Evolutionary conservation across 2,888 invertebrate species (phyloP).

Genomic region (Drosophila niveifrons): DNA sequence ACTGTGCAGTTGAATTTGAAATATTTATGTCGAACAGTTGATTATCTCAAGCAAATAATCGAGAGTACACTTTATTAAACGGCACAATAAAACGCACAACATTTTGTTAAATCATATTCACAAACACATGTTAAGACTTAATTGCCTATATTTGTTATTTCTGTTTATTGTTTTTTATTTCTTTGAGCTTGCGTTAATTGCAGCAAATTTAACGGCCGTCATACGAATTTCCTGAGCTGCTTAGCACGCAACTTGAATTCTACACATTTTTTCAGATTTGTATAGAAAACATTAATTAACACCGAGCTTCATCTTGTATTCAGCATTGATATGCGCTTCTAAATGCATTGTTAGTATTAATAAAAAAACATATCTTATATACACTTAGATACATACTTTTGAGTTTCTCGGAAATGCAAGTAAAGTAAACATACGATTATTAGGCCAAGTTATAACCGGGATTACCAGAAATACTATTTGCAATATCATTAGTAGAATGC

Average conservation of each 20-base stretch:
- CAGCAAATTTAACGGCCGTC: slow-evolving; percentile 47
- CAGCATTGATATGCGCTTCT: slow-evolving; percentile 34
- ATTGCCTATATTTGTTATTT: slow-evolving; percentile 19
- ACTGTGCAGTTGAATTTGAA: neutral
- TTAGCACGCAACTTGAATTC: slow-evolving; percentile 71
- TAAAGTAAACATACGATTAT: too few species aligned
- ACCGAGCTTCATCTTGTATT: slow-evolving; percentile 19
- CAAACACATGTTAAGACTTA: slow-evolving; percentile 15
- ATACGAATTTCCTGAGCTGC: slow-evolving; percentile 30
- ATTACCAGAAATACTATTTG: too few species aligned
- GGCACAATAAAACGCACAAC: slow-evolving; percentile 5
- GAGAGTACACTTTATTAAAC: neutral
- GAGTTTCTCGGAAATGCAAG: neutral
- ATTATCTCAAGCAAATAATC: neutral
- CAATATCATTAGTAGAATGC: too few species aligned
- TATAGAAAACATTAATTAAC: slow-evolving; percentile 57
- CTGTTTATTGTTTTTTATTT: slow-evolving; percentile 25
- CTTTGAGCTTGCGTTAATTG: slow-evolving; percentile 60
- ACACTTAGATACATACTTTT: neutral
- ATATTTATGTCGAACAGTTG: neutral
- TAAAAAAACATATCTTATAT: slow-evolving; percentile 3
- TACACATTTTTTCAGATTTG: slow-evolving; percentile 15
- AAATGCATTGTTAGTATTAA: neutral
- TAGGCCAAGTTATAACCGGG: too few species aligned
- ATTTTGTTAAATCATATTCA: slow-evolving; percentile 4